A percentile compares a stretch with the other conserved stretches of the same genome.
These are phyloP conservation scores for Butorides virescens DNA, from an alignment of 2,113 vertebrate genomes.

Conservation along the genomic window DNA sequence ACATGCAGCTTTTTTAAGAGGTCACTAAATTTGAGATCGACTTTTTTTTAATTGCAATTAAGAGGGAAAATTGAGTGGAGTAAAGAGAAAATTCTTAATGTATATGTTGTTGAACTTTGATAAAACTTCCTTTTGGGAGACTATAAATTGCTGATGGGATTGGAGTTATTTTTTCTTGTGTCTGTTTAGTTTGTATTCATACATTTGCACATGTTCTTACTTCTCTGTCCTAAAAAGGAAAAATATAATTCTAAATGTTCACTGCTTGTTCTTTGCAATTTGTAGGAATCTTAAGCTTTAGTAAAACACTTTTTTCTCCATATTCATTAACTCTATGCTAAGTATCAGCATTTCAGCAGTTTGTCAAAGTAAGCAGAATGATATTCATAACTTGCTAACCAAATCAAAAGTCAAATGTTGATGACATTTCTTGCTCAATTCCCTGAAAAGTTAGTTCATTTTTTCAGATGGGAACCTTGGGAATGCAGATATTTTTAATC, in stretches of 20 bases:
- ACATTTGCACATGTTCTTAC: neutral
- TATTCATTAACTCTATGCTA: neutral
- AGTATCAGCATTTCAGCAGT: neutral
- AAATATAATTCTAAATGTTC: neutral
- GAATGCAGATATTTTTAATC: slow-evolving; percentile 15
- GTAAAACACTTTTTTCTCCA: neutral
- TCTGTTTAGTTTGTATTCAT: neutral
- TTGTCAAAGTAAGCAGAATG: neutral
- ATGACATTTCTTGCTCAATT: neutral
- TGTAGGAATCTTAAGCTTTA: neutral
- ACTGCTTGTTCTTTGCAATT: neutral
- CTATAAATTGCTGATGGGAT: neutral
- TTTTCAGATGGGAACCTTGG: neutral
- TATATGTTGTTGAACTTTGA: neutral
- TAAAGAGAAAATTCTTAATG: neutral
- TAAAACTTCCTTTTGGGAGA: neutral
- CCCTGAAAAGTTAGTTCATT: neutral
- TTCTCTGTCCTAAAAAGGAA: neutral
- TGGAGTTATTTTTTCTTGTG: neutral
- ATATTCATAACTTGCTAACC: neutral
- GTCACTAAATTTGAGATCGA: neutral
- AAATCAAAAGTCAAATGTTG: neutral
- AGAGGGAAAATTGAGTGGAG: neutral
- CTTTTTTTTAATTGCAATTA: neutral
- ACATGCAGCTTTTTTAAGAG: neutral